Evolutionary conservation across 2,888 invertebrate genomes (phyloP).

Genomic region (Hydrotaea cyrtoneurina): DNA sequence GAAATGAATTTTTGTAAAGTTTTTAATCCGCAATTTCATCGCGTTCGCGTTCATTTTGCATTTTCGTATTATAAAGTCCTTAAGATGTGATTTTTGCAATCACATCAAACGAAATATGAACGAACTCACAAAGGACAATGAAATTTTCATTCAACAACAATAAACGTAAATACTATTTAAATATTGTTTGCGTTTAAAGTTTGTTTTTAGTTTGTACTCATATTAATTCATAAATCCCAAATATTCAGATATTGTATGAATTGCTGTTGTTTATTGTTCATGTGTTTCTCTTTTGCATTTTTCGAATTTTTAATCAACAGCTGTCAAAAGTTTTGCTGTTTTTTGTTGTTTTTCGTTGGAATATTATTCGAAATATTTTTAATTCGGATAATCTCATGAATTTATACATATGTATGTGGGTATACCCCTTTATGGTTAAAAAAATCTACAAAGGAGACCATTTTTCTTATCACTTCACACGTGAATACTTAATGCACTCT

Average conservation of each 20-base stretch:
- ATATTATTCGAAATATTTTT: too few relatives aligned
- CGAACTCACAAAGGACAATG: not conserved
- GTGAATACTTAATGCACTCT: too few relatives aligned
- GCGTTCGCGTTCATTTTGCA: conserved; percentile 9
- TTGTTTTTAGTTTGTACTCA: not conserved
- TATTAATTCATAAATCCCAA: conserved; percentile 36
- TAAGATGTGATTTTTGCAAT: conserved; percentile 35
- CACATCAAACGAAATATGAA: not conserved
- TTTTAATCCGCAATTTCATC: conserved; percentile 42
- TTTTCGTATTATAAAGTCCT: not conserved
- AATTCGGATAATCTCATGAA: too few relatives aligned
- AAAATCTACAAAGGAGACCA: too few relatives aligned
- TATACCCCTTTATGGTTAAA: too few relatives aligned
- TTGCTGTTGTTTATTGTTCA: conserved; percentile 1
- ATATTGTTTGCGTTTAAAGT: not conserved
- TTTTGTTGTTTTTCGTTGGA: not conserved
- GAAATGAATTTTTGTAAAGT: conserved; percentile 53
- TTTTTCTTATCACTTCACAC: too few relatives aligned
- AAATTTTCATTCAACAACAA: conserved; percentile 37
- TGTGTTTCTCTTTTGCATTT: not conserved
- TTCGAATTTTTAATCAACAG: conserved; percentile 32
- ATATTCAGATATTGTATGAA: not conserved
- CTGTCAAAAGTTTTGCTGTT: conserved; percentile 26
- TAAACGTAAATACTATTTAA: conserved; percentile 47
- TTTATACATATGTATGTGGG: too few relatives aligned